phyloP scores from a whole-genome alignment of 2,797 vertebrate species.

The Phalloptychus januarius region DNA sequence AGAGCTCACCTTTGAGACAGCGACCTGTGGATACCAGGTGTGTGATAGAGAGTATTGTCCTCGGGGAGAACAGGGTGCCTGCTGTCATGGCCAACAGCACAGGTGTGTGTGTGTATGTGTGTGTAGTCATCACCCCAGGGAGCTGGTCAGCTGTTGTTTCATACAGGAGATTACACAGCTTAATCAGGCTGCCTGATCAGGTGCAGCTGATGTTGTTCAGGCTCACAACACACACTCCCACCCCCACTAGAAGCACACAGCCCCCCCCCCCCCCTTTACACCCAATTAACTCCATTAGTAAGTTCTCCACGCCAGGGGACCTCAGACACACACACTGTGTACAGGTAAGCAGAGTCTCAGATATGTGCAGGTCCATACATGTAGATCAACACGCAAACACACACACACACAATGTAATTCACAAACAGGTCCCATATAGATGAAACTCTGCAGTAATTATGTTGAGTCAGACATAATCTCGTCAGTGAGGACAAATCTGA shows the following conservation, averaged over 20 bases:
- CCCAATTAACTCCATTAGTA: constrained; percentile 96
- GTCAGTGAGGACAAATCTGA: background rate
- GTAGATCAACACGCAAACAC: constrained; percentile 25
- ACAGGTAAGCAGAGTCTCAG: constrained; percentile 86
- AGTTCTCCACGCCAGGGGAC: constrained; percentile 86
- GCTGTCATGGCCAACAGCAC: constrained; percentile 69
- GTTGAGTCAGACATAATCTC: background rate
- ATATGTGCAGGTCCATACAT: constrained; percentile 78
- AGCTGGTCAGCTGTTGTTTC: constrained; percentile 91
- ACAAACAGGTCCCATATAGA: background rate
- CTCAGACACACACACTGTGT: constrained; percentile 85
- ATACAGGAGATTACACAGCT: constrained; percentile 90
- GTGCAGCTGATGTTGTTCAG: constrained; percentile 91
- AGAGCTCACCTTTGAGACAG: constrained; percentile 61
- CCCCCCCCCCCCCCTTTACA: constrained; percentile 85
- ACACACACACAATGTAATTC: background rate
- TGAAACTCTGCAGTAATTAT: background rate
- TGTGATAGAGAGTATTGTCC: constrained; percentile 59
- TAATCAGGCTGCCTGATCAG: constrained; percentile 91
- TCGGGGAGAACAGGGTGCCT: constrained; percentile 39
- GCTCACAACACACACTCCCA: constrained; percentile 40
- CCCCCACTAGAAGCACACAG: constrained; percentile 8
- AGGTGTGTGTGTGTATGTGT: constrained; percentile 65
- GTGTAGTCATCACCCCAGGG: constrained; percentile 76
- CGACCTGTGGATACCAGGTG: constrained; percentile 68